phyloP scores from a whole-genome alignment of 2,797 vertebrate species.

The Bradypodion pumilum region DNA sequence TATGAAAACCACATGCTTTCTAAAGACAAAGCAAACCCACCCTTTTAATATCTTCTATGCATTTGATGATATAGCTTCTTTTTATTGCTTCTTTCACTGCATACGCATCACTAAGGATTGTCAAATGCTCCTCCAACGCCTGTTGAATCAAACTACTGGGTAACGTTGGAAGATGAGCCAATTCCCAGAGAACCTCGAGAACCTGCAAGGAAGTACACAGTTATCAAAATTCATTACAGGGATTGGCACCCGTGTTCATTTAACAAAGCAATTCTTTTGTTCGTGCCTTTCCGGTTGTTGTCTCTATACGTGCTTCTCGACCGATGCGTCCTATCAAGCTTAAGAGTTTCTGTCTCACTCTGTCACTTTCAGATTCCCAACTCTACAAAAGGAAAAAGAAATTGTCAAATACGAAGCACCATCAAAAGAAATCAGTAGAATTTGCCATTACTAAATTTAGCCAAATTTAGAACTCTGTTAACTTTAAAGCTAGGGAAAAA shows the following conservation, averaged over 20 bases:
- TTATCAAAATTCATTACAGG: background rate
- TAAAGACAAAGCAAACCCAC: slow-evolving; percentile 74
- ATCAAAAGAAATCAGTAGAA: background rate
- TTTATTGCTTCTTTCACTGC: slow-evolving; percentile 96
- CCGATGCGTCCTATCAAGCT: slow-evolving; percentile 97
- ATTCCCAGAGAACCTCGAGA: slow-evolving; percentile 95
- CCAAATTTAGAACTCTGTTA: background rate
- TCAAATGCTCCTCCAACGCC: slow-evolving; percentile 95
- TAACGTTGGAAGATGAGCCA: slow-evolving; percentile 94
- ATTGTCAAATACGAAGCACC: background rate
- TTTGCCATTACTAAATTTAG: background rate
- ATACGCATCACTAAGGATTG: slow-evolving; percentile 96
- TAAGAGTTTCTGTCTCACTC: slow-evolving; percentile 94
- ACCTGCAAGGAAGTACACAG: slow-evolving; percentile 77
- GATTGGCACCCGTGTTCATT: background rate
- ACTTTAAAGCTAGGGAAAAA: background rate
- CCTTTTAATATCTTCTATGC: slow-evolving; percentile 99
- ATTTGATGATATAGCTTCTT: slow-evolving; percentile 97
- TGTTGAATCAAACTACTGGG: slow-evolving; percentile 94
- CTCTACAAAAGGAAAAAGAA: slow-evolving; percentile 77
- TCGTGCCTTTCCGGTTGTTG: slow-evolving; percentile 93
- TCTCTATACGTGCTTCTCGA: slow-evolving; percentile 93
- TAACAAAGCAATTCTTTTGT: background rate
- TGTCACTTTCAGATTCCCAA: slow-evolving; percentile 96
- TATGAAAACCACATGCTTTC: background rate